phyloP scores from a whole-genome alignment of 2,113 vertebrate species.

The Neomonachus schauinslandi region DNA sequence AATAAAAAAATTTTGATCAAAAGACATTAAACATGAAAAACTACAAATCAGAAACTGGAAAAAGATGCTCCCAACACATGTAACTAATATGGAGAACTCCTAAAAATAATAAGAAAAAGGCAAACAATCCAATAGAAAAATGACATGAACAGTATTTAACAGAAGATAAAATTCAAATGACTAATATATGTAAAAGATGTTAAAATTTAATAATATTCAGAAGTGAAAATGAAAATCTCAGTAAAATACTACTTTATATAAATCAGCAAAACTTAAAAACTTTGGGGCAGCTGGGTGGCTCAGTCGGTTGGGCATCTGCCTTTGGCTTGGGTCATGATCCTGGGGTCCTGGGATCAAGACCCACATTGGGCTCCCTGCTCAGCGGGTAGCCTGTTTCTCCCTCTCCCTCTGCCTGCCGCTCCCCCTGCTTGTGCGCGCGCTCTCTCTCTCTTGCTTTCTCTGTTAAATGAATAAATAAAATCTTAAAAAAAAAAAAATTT shows the following conservation, averaged over 20 bases:
- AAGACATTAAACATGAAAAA: conserved; percentile 38
- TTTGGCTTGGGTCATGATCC: too few species aligned
- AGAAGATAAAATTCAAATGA: neutral
- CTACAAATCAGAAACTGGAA: neutral
- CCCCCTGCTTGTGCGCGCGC: too few species aligned
- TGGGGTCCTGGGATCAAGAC: too few species aligned
- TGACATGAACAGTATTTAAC: neutral
- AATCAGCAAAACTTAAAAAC: conserved; percentile 24
- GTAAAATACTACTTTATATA: neutral
- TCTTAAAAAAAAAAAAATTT: neutral
- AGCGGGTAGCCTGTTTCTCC: too few species aligned
- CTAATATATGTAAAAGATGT: conserved; percentile 12
- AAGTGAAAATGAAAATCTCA: conserved; percentile 25
- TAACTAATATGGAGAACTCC: neutral
- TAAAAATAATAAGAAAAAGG: conserved; percentile 2
- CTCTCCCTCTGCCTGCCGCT: too few species aligned
- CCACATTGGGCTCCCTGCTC: too few species aligned
- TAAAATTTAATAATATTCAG: neutral
- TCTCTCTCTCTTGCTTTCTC: too few species aligned
- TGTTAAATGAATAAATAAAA: too few species aligned
- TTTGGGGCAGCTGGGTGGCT: too few species aligned
- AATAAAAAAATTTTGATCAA: conserved; percentile 46
- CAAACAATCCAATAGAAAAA: neutral
- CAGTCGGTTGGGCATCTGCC: too few species aligned
- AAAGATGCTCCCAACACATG: neutral